These are phyloP conservation scores for Arctocebus calabarensis DNA, from an alignment of 2,797 vertebrate species.

Conservation along the genomic window DNA sequence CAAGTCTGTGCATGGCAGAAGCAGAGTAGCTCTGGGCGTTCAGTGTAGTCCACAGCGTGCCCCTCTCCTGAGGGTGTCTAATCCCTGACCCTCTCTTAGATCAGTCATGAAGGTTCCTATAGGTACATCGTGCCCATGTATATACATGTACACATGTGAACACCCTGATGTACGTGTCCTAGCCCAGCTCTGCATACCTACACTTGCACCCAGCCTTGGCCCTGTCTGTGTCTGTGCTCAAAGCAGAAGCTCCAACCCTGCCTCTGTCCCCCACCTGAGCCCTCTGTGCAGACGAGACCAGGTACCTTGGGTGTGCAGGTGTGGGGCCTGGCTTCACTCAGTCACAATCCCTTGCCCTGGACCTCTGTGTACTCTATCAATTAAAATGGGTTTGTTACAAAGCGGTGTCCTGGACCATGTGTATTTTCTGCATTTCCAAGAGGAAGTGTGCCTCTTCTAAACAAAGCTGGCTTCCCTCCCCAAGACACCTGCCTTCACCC, in stretches of 20 bases:
- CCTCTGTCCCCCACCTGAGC: background rate
- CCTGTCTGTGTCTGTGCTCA: background rate
- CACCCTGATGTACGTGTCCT: background rate
- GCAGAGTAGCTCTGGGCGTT: background rate
- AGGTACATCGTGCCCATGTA: background rate
- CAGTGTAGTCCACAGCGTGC: background rate
- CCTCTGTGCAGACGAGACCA: background rate
- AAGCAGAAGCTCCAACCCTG: background rate
- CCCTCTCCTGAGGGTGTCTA: background rate
- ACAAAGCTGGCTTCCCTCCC: background rate
- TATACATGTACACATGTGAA: background rate
- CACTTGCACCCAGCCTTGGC: background rate
- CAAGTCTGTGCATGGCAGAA: background rate
- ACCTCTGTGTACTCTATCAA: constrained; percentile 59
- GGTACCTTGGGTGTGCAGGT: background rate
- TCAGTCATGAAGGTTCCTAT: background rate
- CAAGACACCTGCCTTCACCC: rapidly evolving
- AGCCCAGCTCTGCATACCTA: background rate
- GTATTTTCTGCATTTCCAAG: background rate
- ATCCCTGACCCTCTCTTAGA: background rate
- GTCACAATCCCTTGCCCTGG: rapidly evolving
- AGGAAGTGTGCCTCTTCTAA: too few relatives aligned
- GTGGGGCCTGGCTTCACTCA: background rate
- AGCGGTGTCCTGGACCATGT: background rate
- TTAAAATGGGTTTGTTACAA: constrained; percentile 81